Conservation (phyloP, 2,113 vertebrate species). For the Corydoras maculifer region DNA sequence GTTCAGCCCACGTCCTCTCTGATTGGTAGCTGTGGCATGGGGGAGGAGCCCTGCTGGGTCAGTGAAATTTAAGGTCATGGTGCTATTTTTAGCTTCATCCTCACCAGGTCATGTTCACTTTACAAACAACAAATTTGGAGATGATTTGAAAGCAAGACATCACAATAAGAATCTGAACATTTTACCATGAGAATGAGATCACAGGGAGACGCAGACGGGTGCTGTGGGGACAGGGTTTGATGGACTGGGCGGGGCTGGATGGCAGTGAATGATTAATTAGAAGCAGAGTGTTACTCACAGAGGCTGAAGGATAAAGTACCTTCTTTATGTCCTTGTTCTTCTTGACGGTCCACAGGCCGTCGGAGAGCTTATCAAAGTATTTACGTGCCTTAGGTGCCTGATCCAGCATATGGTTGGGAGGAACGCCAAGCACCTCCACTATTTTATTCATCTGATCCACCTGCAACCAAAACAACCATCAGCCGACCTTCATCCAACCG, state of each 20-base stretch:
- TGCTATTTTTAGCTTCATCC: too few species aligned
- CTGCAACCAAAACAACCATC: slow-evolving; percentile 48
- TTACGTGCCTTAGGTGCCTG: slow-evolving; percentile 91
- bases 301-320: slow-evolving; percentile 64
- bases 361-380: slow-evolving; percentile 89
- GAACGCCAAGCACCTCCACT: slow-evolving; percentile 87
- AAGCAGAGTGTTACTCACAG: slow-evolving; percentile 46
- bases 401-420: slow-evolving; percentile 87
- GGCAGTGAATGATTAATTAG: slow-evolving; percentile 22
- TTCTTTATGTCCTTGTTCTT: slow-evolving; percentile 93
- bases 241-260: slow-evolving; percentile 24
- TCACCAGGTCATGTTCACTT: too few species aligned
- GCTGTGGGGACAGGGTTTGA: slow-evolving; percentile 14
- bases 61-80: too few species aligned
- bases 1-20: too few species aligned
- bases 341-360: slow-evolving; percentile 88
- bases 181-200: too few species aligned
- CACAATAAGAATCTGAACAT: too few species aligned
- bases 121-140: too few species aligned
- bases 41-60: not conserved
- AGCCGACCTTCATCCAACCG: too few species aligned
- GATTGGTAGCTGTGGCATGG: not conserved
- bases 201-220: slow-evolving; percentile 4
- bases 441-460: slow-evolving; percentile 95
- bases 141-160: too few species aligned